These are phyloP conservation scores for Puntigrus tetrazona DNA, from an alignment of 2,113 vertebrate genomes.

Conservation along the genomic window DNA sequence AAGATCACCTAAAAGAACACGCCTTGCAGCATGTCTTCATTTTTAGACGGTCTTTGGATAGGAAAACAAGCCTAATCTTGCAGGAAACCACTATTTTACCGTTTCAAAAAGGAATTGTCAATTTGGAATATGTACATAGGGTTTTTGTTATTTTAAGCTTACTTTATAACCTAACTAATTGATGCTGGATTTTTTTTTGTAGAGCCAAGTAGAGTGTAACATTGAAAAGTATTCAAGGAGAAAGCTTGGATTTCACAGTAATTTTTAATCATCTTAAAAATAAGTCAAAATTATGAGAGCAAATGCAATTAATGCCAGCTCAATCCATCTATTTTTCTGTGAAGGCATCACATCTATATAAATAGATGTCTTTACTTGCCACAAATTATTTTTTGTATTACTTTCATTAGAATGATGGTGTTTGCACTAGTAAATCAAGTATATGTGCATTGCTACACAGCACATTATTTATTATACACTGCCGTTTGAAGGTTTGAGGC, in stretches of 20 bases:
- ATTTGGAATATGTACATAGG: neutral
- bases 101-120: neutral
- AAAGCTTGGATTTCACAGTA: too few species aligned
- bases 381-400: neutral
- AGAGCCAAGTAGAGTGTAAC: neutral
- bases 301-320: too few species aligned
- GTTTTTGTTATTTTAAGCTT: neutral
- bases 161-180: neutral
- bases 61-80: slow-evolving; percentile 11
- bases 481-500: too few species aligned
- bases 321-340: neutral
- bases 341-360: neutral
- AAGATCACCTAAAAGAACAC: neutral
- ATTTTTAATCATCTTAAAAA: too few species aligned
- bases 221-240: neutral
- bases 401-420: too few species aligned
- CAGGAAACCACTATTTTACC: neutral
- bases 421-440: too few species aligned
- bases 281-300: too few species aligned
- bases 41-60: neutral
- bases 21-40: neutral
- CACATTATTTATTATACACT: too few species aligned
- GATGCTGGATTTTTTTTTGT: neutral
- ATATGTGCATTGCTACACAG: too few species aligned
- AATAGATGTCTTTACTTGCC: neutral